A percentile compares a stretch with the other conserved stretches of the same genome.
Conservation (phyloP, 2,113 vertebrate species). For the Rhineura floridana region DNA sequence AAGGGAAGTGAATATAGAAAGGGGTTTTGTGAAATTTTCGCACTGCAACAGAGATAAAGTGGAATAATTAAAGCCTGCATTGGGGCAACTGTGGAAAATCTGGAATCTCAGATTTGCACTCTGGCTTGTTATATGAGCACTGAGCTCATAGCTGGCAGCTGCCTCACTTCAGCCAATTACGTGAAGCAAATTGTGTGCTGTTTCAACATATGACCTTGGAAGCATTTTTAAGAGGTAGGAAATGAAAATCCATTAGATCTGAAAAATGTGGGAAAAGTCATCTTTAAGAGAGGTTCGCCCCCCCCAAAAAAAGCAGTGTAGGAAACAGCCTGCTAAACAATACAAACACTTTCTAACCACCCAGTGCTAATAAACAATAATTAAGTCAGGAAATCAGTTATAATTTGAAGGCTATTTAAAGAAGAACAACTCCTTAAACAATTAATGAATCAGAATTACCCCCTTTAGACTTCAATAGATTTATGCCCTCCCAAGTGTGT, state of each 20-base stretch:
- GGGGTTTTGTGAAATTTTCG: neutral
- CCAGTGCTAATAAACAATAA: neutral
- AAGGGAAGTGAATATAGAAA: neutral
- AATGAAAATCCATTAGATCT: neutral
- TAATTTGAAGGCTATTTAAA: conserved; percentile 11
- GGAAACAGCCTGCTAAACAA: neutral
- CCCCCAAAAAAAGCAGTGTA: neutral
- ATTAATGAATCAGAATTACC: conserved; percentile 17
- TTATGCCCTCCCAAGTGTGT: neutral
- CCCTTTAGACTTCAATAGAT: conserved; percentile 11
- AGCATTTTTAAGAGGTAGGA: conserved; percentile 7
- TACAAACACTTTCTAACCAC: neutral
- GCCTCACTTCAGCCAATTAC: conserved; percentile 40
- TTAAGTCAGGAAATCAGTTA: neutral
- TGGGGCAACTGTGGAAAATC: neutral
- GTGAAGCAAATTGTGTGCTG: conserved; percentile 7
- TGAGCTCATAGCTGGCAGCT: conserved; percentile 36
- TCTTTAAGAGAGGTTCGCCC: neutral
- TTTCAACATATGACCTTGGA: conserved; percentile 22
- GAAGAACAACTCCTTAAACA: neutral
- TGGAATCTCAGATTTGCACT: neutral
- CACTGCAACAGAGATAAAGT: neutral
- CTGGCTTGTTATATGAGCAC: neutral
- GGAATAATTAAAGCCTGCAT: neutral
- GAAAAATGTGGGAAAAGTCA: neutral